Base-by-base conservation (phyloP, 2,888 invertebrate genomes). In the Phortica okadai region DNA sequence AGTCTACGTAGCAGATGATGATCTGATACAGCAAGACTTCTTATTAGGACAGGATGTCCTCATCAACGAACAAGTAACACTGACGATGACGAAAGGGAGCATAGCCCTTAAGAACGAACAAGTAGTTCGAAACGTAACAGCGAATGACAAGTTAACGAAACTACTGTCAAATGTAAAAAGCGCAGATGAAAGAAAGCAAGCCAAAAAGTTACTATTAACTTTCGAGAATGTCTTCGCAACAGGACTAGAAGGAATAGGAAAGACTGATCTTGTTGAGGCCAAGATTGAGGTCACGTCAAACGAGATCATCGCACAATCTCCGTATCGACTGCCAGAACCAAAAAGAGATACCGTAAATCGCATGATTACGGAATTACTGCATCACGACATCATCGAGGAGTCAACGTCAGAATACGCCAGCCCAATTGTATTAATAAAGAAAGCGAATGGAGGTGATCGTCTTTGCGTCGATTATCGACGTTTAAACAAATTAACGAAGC, bases 201-300 rank as follows among this genome's bases (percentile, higher is more conserved):
- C n/a, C n/a, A n/a, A n/a, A n/a, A n/a, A n/a, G n/a, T n/a, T n/a
- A n/a, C n/a, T n/a, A n/a, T n/a, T n/a, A n/a, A n/a, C n/a, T n/a
- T n/a, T n/a, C n/a, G n/a, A n/a, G n/a, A n/a, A 79, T 59, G 50
- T 77, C n/a, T 79, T 76, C 42, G 74, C 77, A 25, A 73, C n/a
- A 5, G 54, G 25, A 44, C 33, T 77, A 45, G 59, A 73, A 54
- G 76, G 73, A 73, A 79, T 79, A 10, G 76, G 74, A 50, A 74
- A 77, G 33, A 74, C 64, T 14, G 64, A 64, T 21, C 3, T 66
- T 73, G 45, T 45, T 10, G 45, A 45, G 45, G 45, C 6, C 25
- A 21, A 59, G 16, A 59, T 59, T 16, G 58, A 59, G 16, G 14
- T 59, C 1, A 16, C 21, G 7, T 7, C 3, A 59, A 16, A 59